A percentile compares a stretch with the other conserved stretches of the same genome.
Conservation (phyloP, 2,113 vertebrate species). For the Ophthalmolycus amberensis region DNA sequence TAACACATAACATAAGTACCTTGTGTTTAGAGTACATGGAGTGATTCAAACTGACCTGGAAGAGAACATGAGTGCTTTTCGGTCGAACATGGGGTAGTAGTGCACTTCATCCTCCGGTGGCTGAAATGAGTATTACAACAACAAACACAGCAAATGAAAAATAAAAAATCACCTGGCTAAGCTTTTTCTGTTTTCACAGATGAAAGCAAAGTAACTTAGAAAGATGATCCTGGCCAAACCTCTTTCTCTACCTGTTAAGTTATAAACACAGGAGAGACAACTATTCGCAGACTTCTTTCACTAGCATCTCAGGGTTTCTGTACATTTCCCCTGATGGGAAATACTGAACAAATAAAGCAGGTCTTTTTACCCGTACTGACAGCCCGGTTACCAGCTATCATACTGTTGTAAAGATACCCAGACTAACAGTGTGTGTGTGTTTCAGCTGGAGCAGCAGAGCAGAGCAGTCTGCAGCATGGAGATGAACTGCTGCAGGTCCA, state of each 20-base stretch:
- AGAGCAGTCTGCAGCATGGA: constrained; percentile 84
- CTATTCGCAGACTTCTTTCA: no score
- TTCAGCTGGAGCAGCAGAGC: constrained; percentile 85
- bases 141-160: not conserved
- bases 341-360: not conserved
- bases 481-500: constrained; percentile 90
- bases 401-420: not conserved
- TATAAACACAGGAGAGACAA: no score
- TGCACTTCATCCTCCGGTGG: not conserved
- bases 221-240: no score
- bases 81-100: not conserved
- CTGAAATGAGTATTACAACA: not conserved
- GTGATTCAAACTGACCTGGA: no score
- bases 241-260: no score
- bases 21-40: no score
- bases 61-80: no score
- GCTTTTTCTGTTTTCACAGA: not conserved
- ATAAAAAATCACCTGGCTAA: not conserved
- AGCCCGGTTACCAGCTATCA: not conserved
- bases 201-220: no score
- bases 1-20: no score
- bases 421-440: constrained; percentile 28
- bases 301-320: no score
- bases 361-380: not conserved
- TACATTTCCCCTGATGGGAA: no score